Conservation (phyloP, 2,797 vertebrate genomes). For the Gymnoscopelus braueri region DNA sequence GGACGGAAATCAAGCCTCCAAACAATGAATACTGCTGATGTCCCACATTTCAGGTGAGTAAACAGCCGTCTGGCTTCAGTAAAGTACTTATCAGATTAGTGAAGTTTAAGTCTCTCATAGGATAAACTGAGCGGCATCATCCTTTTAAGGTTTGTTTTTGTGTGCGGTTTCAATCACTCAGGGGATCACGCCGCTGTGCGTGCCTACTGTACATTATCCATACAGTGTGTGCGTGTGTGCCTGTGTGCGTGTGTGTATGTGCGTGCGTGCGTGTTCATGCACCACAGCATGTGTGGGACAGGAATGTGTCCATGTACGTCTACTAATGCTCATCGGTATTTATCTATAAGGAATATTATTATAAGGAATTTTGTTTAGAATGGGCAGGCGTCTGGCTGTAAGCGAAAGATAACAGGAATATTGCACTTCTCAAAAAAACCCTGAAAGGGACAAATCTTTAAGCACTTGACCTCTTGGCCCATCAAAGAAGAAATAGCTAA, state of each 20-base stretch:
- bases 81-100: conserved; percentile 64
- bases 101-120: conserved; percentile 60
- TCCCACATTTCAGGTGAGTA: conserved; percentile 68
- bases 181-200: conserved; percentile 13
- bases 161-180: conserved; percentile 36
- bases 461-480: conserved; percentile 71
- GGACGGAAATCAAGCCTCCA: conserved; percentile 55
- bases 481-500: conserved; percentile 68
- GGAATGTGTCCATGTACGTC: background rate
- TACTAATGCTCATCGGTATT: conserved; percentile 67
- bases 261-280: background rate
- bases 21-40: conserved; percentile 68
- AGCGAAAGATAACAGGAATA: conserved; percentile 71
- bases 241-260: conserved; percentile 21
- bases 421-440: conserved; percentile 56
- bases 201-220: background rate
- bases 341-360: conserved; percentile 58
- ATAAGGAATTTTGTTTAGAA: conserved; percentile 50
- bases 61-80: conserved; percentile 59
- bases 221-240: conserved; percentile 25
- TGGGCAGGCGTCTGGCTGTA: conserved; percentile 63
- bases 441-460: conserved; percentile 70
- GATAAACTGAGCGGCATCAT: conserved; percentile 50
- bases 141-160: conserved; percentile 54
- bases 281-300: background rate